Evolutionary conservation across 2,888 invertebrate genomes (phyloP), one percentile per base, ranked within the genome.

Genomic region (Archips xylosteana): DNA sequence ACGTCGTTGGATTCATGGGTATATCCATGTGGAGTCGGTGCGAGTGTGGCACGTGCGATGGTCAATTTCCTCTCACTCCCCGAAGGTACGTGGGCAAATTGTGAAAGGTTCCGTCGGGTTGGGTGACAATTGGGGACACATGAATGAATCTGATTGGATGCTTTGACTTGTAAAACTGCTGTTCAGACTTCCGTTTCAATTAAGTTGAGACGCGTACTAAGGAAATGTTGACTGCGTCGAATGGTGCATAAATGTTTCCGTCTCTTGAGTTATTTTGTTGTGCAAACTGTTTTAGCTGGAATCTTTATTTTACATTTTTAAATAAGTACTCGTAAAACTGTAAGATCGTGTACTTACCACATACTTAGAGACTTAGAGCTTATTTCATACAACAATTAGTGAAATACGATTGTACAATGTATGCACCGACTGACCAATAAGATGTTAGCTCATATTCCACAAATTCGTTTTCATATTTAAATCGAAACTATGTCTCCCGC

Each of bases 61-160:
- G 82, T 83, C 87, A 86, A 87, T 89, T 88, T 89, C 86, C 87
- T 81, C 80, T 79, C 75, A 74, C 73, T 79, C 72, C 71, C 74
- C 76, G 76, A 76, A 78, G 76, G 80, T 75, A 79, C 82, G 83
- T 79, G 80, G 79, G 74, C 76, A 78, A 79, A 82, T 81, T 77
- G 78, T 78, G 76, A 76, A 75, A 73, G 66, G 71, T 75, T 75
- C 74, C 68, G 72, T 70, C 77, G 78, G 78, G 77, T 77, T 78
- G 77, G 78, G 75, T 73, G 73, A 71, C 74, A 70, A 74, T 74
- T 75, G 76, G 70, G 64, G 75, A 78, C 80, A 79, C 78, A 81
- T 75, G 77, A 76, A 77, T 78, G 78, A 78, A 74, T 76, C 75
- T 75, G 76, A 78, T 79, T 78, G 76, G 76, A 76, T 70, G 77